Base-by-base conservation (phyloP, 92 coral and sea anemone species). In the Zoanthus sociatus region DNA sequence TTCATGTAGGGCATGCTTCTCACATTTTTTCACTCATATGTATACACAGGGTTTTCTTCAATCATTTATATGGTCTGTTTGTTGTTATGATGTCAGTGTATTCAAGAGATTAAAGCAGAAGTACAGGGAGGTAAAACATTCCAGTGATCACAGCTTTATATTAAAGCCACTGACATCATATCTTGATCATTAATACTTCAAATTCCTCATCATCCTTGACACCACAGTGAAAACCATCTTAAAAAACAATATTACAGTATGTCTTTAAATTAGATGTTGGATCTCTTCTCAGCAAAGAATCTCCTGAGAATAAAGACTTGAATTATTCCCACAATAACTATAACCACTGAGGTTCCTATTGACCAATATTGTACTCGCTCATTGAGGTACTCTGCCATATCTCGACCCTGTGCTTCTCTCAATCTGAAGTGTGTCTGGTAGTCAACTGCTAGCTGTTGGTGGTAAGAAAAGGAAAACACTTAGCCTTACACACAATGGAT, bases 321-420 rank as follows among this genome's bases (percentile, higher is more conserved):
- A 73, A 93, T 89, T 84, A 97, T 97, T 45, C 99, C 98, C 45
- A 97, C 94, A 14, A 89, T 75, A 17, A 97, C 86, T 54, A 97
- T 94, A 32, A 97, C 97, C 16, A 92, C 77, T n/a, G 99, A 94
- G 42, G 96, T 96, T n/a, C 99, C 99, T 71, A 95, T 83, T 1
- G 99, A 97, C 99, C 99, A 97, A 87, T 94, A 97, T 47, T 97
- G 99, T 21, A 97, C 96, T 73, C 99, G 90, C 66, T 97, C 99
- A 84, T 97, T 97, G 33, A 97, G 97, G 79, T 97, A 93, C 75
- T 97, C 99, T 5, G 99, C 96, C 91, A 96, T 90, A 56, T 97
- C 95, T 13, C 99, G 99, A 0, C 98, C 99, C 44, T 90, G 96
- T 8, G 96, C 85, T 87, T 97, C 99, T 13, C 96, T 94, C 72